phyloP scores from a whole-genome alignment of 2,113 vertebrate species.

The Thamnophis sirtalis region DNA sequence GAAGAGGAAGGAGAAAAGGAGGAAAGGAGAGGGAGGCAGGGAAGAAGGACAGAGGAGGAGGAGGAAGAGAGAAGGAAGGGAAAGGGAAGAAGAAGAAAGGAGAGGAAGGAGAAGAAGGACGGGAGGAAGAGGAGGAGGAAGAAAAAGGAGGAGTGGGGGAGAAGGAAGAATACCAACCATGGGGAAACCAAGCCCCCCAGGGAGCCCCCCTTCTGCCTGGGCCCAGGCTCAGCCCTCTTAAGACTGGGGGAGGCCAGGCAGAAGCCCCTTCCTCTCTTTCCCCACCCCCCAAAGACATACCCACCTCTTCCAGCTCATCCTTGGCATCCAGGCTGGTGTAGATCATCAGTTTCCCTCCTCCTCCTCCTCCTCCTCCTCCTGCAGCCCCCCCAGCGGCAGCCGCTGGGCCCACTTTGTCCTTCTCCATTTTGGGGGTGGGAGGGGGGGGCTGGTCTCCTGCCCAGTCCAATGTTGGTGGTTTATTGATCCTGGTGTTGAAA shows the following conservation, averaged over 20 bases:
- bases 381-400: constrained; percentile 25
- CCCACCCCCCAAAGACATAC: not conserved
- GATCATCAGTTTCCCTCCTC: constrained; percentile 84
- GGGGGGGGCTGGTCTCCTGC: no score
- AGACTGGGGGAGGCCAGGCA: not conserved
- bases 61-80: no score
- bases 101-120: no score
- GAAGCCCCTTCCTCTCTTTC: not conserved
- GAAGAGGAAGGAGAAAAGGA: no score
- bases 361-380: constrained; percentile 51
- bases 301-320: constrained; percentile 93
- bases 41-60: no score
- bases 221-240: fast-evolving
- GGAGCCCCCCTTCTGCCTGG: no score
- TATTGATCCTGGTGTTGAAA: no score
- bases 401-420: constrained; percentile 73
- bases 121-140: not conserved
- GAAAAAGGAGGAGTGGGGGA: no score
- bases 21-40: no score
- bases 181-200: not conserved
- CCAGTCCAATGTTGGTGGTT: no score
- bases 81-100: no score
- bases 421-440: constrained; percentile 56
- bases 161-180: not conserved
- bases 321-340: constrained; percentile 91